Base-by-base conservation (phyloP, 2,888 invertebrate species). In the Hypselothyrea guttata region DNA sequence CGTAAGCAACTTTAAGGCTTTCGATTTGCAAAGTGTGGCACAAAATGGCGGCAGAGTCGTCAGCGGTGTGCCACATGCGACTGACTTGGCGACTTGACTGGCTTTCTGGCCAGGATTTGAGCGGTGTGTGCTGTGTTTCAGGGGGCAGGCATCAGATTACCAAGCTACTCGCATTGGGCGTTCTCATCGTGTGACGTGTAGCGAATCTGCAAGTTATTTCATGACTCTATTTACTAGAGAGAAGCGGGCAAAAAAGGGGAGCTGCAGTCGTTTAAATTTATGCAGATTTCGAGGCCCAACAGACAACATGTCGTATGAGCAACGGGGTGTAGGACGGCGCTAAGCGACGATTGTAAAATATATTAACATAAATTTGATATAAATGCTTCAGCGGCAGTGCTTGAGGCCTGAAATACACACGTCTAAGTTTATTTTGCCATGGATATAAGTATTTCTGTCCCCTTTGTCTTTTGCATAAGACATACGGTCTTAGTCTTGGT, bases 341-440 rank as follows among this genome's bases (percentile, higher is more conserved):
- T 57, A 51, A 55, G 70, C 59, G 54, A 76, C 74, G 75, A 83
- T 79, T 79, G 62, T 71, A 74, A 79, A 79, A 79, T 79, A 79
- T 78, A 85, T 86, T 87, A 79, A 85, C 83, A 87, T 87, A 87
- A 87, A 86, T 86, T 86, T 86, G 83, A 83, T 86, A 82, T 87
- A 87, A 87, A 87, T 85, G 87, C 64, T 68, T 64, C 60, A 56
- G 60, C 16, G 42, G 33, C 18, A 45, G 30, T 15, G 30, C 38
- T 53, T 31, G 4, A 35, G 60, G 47, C n/a, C 65, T 13, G 16
- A 37, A 47, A 54, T 48, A 44, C 42, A 11, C 7, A 60, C 48
- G 44, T 22, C 9, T 18, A 38, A n/a, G n/a, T 38, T 15, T 27
- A 12, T 15, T 15, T 18, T 30, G 22, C 22, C 22, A 22, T 22